Evolutionary conservation across 2,888 invertebrate species (phyloP).

Genomic region (Thumatha senex): DNA sequence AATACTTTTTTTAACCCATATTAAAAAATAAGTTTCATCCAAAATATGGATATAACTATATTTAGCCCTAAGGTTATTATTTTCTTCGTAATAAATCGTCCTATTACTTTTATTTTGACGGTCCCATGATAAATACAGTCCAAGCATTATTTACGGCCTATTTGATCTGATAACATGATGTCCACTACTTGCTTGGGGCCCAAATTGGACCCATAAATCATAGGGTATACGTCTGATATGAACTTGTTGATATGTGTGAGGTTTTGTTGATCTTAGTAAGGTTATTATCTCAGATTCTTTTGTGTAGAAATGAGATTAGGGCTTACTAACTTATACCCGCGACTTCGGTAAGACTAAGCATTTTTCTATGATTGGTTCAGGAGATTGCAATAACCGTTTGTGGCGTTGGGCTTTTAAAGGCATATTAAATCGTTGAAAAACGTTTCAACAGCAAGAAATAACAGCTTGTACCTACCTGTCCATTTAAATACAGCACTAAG

Average conservation of each 20-base stretch:
- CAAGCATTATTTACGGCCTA: conserved; percentile 74
- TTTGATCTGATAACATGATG: conserved; percentile 76
- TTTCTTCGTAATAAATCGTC: conserved; percentile 66
- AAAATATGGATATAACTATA: conserved; percentile 11
- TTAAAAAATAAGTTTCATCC: conserved; percentile 9
- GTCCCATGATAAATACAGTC: conserved; percentile 74
- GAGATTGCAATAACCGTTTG: too few species aligned
- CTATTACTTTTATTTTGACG: conserved; percentile 65
- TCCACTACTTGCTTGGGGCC: conserved; percentile 67
- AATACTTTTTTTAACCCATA: not conserved
- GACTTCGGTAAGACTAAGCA: too few species aligned
- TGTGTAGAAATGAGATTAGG: not conserved
- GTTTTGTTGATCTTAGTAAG: conserved; percentile 24
- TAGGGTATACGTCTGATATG: conserved; percentile 49
- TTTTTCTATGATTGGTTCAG: too few species aligned
- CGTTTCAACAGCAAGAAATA: too few species aligned
- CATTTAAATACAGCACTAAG: too few species aligned
- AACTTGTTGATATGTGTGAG: conserved; percentile 47
- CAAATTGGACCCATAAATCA: conserved; percentile 76
- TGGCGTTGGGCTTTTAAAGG: too few species aligned
- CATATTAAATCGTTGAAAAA: too few species aligned
- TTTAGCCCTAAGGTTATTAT: conserved; percentile 29
- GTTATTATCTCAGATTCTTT: conserved; percentile 14
- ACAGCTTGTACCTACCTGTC: too few species aligned
- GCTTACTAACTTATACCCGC: too few species aligned